Conservation (phyloP, 2,888 invertebrate species). For the Nemotelus nigrinus region DNA sequence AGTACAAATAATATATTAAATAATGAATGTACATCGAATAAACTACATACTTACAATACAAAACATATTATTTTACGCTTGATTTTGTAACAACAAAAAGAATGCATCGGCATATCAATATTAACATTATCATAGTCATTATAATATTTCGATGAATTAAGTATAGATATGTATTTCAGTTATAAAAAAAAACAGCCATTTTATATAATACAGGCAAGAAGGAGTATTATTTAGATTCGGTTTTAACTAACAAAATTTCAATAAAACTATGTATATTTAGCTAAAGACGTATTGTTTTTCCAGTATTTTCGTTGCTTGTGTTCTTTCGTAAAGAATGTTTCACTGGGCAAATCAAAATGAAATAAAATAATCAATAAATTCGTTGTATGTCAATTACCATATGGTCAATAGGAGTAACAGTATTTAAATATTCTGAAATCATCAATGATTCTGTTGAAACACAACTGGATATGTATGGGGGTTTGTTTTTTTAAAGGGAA, state of each 20-base stretch:
- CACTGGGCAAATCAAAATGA: too few relatives aligned
- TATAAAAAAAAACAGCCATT: slow-evolving; percentile 48
- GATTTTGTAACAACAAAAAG: slow-evolving; percentile 38
- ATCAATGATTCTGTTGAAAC: too few relatives aligned
- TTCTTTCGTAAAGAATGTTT: too few relatives aligned
- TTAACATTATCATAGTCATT: slow-evolving; percentile 4
- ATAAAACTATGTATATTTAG: neutral
- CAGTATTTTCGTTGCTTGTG: too few relatives aligned
- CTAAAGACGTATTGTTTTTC: neutral
- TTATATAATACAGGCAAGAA: slow-evolving; percentile 51
- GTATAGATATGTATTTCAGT: slow-evolving; percentile 26
- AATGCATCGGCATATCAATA: neutral
- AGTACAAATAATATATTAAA: too few relatives aligned
- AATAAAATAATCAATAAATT: too few relatives aligned
- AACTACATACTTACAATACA: slow-evolving; percentile 2
- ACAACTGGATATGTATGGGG: too few relatives aligned
- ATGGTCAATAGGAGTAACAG: too few relatives aligned
- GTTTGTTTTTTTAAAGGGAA: too few relatives aligned
- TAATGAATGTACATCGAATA: too few relatives aligned
- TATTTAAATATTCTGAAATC: too few relatives aligned
- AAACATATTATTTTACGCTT: slow-evolving; percentile 18
- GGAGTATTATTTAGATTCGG: neutral
- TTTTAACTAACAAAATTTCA: neutral
- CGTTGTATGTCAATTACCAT: too few relatives aligned
- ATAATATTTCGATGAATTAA: neutral